Evolutionary conservation across 64 coral and sea anemone genomes (phyloP).

Genomic region (Montipora capricornis): DNA sequence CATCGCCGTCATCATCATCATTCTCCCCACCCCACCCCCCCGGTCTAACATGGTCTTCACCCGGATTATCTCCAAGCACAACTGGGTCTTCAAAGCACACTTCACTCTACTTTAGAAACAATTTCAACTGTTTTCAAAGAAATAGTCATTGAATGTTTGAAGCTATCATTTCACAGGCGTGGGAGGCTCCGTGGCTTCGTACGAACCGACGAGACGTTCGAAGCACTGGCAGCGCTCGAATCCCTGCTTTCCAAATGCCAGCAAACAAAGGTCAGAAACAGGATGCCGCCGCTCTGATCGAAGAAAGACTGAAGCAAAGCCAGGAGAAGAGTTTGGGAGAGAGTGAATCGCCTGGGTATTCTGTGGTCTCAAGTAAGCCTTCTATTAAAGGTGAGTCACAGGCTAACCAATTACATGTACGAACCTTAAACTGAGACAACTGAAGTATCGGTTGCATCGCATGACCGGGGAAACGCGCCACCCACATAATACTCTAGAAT

Average conservation of each 20-base stretch:
- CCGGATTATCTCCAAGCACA: too few species aligned
- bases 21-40: too few species aligned
- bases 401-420: too few species aligned
- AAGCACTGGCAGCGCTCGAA: slow-evolving; percentile 6
- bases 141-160: not conserved
- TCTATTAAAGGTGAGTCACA: not conserved
- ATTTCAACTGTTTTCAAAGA: too few species aligned
- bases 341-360: not conserved
- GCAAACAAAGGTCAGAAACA: slow-evolving; percentile 18
- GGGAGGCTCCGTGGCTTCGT: slow-evolving; percentile 67
- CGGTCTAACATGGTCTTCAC: too few species aligned
- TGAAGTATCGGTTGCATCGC: not conserved
- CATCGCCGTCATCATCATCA: too few species aligned
- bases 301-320: slow-evolving; percentile 45
- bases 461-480: too few species aligned
- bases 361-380: slow-evolving; percentile 5
- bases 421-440: not conserved
- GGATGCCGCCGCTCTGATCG: slow-evolving; percentile 61
- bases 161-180: not conserved
- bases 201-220: not conserved
- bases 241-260: slow-evolving; percentile 40
- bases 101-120: too few species aligned
- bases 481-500: too few species aligned
- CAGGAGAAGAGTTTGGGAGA: not conserved
- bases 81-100: too few species aligned